Conservation (phyloP, 2,888 invertebrate genomes). For the Tetragonisca angustula region DNA sequence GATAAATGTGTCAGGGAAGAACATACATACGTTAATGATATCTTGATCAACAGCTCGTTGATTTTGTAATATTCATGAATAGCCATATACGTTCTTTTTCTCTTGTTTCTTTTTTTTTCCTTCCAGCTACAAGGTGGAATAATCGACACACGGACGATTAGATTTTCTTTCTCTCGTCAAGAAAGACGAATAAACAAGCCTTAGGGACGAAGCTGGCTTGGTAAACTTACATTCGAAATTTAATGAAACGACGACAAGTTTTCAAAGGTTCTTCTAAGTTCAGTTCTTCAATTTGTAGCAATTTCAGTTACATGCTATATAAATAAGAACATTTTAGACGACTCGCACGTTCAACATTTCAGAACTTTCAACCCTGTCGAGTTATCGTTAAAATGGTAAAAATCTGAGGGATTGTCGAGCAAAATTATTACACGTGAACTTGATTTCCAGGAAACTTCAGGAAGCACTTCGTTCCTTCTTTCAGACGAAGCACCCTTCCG, state of each 20-base stretch:
- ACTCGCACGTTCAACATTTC: not conserved
- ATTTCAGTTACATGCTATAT: not conserved
- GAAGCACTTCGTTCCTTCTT: not conserved
- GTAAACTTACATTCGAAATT: too few species aligned
- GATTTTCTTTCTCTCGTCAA: not conserved
- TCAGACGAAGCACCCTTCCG: not conserved
- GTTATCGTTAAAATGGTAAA: not conserved
- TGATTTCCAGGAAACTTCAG: too few species aligned
- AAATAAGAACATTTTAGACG: not conserved
- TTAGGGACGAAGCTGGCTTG: not conserved
- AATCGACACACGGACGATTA: not conserved
- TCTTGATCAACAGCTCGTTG: constrained; percentile 52
- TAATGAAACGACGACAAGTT: too few species aligned
- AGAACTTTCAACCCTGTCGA: not conserved
- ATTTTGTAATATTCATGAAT: constrained; percentile 52
- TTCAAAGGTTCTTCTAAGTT: too few species aligned
- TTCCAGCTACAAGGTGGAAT: not conserved
- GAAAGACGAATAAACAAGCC: not conserved
- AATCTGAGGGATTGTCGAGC: not conserved
- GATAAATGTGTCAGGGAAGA: constrained; percentile 60
- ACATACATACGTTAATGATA: constrained; percentile 45
- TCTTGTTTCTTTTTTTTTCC: constrained; percentile 15
- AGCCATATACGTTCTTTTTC: constrained; percentile 13
- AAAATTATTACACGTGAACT: not conserved
- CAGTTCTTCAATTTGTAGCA: too few species aligned